Base-by-base conservation (phyloP, 2,797 vertebrate genomes). In the Bryconaethiops microstoma region DNA sequence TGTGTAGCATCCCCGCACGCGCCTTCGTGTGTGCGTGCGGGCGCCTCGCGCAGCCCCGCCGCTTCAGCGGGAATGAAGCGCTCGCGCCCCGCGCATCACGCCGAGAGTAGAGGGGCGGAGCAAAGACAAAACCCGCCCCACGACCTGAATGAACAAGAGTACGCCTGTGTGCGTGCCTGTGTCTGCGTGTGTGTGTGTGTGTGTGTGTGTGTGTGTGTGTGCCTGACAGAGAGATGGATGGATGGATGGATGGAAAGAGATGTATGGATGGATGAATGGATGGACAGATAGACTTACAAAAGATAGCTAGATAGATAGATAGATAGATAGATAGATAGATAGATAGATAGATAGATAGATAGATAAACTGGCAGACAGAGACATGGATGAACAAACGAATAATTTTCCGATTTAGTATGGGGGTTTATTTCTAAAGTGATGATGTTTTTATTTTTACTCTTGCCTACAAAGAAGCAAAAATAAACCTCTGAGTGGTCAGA, bases 11-110 rank as follows among this genome's bases (percentile, higher is more conserved):
- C 54, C 7, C n/a, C n/a, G 8, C n/a, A 21, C n/a, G 55, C n/a
- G 59, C 10, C 21, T 60, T 0, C 25, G n/a, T 60, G 21, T 60
- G 21, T 35, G 14, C 12, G 62, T 25, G 62, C 62, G 59, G 59
- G 59, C 21, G 8, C 42, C 25, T 29, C 69, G 59, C 70, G 71
- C 60, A 70, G 48, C 42, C 55, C 29, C 60, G 62, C 78, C 39
- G 78, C 70, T 64, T 70, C 70, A 74, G 63, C 82, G 83, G 86
- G 83, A 89, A 85, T 87, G 88, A 86, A 21, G 80, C 57, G 80
- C 73, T 76, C 69, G 21, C 57, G 69, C 59, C 76, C 40, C 80
- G 23, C 40, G 40, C 65, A 52, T 19, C 73, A 25, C 50, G 68
- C 17, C 57, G 68, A 79, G 82, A 48, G 82, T 74, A 85, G 82